These are phyloP conservation scores for Platycheirus rosarum DNA, from an alignment of 2,888 invertebrate species.

Conservation along the genomic window DNA sequence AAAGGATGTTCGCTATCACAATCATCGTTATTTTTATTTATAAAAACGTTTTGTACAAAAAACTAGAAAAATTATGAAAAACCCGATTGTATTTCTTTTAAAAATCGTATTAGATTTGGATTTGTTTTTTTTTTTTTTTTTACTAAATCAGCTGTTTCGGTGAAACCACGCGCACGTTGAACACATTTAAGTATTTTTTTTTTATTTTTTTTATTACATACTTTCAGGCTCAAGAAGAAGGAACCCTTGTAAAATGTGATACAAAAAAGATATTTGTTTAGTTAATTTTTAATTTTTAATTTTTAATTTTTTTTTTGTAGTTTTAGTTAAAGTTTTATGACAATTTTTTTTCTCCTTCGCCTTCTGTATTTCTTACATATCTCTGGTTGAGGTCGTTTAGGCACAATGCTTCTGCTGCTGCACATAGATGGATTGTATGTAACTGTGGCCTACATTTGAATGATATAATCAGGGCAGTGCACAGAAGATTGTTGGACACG, in stretches of 20 bases:
- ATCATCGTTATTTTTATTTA: conserved; percentile 51
- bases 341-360: conserved; percentile 29
- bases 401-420: conserved; percentile 63
- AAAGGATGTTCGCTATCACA: conserved; percentile 62
- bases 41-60: conserved; percentile 74
- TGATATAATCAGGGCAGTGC: conserved; percentile 77
- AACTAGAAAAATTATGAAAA: conserved; percentile 56
- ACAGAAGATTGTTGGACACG: conserved; percentile 74
- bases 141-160: conserved; percentile 76
- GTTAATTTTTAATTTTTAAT: conserved; percentile 8
- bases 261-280: conserved; percentile 38
- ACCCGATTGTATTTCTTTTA: conserved; percentile 37
- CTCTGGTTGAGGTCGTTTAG: conserved; percentile 65
- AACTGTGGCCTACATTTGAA: conserved; percentile 77
- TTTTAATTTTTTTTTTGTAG: conserved; percentile 34
- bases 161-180: conserved; percentile 76
- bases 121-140: conserved; percentile 48
- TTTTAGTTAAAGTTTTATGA: conserved; percentile 42
- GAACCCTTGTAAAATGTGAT: conserved; percentile 60
- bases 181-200: too few relatives aligned
- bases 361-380: conserved; percentile 50
- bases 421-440: conserved; percentile 71
- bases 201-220: conserved; percentile 35
- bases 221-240: conserved; percentile 57
- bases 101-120: conserved; percentile 20